Base-by-base conservation (phyloP, 1,140 invertebrate genomes). In the Ditylenchus dipsaci region DNA sequence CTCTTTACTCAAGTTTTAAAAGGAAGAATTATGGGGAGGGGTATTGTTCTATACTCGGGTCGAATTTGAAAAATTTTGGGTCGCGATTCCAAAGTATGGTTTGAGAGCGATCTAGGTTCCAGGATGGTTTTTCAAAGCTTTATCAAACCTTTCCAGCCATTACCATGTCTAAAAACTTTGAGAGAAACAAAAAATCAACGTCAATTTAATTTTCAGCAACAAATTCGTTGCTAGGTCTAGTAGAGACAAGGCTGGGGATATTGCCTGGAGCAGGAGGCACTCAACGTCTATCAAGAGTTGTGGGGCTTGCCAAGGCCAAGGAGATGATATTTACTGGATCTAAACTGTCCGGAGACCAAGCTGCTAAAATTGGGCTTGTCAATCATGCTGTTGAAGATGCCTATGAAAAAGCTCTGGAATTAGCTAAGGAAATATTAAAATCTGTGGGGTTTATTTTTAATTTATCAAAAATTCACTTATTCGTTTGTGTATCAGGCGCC, bases 281-380 rank as follows among this genome's bases (percentile, higher is more conserved):
- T 0, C 95, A 97, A 84, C 87, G 93, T 74, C 84, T 99, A 30
- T 88, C 95, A 0, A 86, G 96, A 72, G 85, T 93, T n/a, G 85
- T 97, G 29, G 91, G 92, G 29, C 84, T 88, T 0, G 87, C 93
- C 0, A 85, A 90, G 68, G 95, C 96, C 0, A 99, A 98, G 84
- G 95, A 99, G 84, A 84, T 99, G 7, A 97, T 99, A 68, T 98
- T 90, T 74, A 95, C 94, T 0, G 91, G 88, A 0, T 87, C 89
- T 74, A 85, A 93, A 11, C 78, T 98, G 1, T 88, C 89, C 82
- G 95, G 93, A 0, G 79, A 85, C 13, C 87, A 95, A 84, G 95
- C 94, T 0, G 84, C 88, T 68, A 75, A 88, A 49, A 85, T 93
- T 65, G 90, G 91, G 38, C 82, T 98, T 9, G 90, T 68, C 60